Base-by-base conservation (phyloP, 2,888 invertebrate genomes). In the Yponomeuta plumbellus region DNA sequence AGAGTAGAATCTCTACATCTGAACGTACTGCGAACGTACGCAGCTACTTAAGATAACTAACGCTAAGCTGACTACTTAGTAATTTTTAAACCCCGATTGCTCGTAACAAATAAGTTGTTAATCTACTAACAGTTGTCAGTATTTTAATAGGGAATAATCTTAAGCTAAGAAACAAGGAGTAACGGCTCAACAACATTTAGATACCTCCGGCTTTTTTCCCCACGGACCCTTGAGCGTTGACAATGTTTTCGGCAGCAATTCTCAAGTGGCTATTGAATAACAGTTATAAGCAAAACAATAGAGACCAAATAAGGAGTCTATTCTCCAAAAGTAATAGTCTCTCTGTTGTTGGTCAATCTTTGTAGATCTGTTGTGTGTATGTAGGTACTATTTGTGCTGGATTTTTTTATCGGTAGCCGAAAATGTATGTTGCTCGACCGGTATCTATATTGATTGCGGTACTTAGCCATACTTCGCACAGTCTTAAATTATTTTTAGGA, bases 231-330 rank as follows among this genome's bases (percentile, higher is more conserved):
- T 52, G 17, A 52, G 3, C 44, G 4, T 52, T 52, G 44, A 13
- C 17, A 52, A 13, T 52, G 44, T 52, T 52, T 44, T 70, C 66
- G 69, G 75, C 69, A 67, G 66, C 59, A 73, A 75, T 39, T 63
- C 77, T 73, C 80, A 71, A 82, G 73, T 76, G 80, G 80, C 76
- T 80, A 85, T 83, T 84, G 81, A 85, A 76, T 76, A 73, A 72
- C 57, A 68, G 74, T 74, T 76, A 81, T 59, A 83, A 80, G 71
- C 76, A 79, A 89, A 89, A 89, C 87, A 90, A 88, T 83, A 79
- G 77, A 72, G 73, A 70, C 83, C 86, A 84, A 87, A 78, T 75
- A 73, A 52, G 59, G 8, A 20, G 39, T 57, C 39, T 39, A 59
- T 40, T 52, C 65, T 13, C 44, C 57, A 44, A 8, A 44, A 64